Evolutionary conservation across 1,140 invertebrate genomes (phyloP), one percentile per base, ranked within the genome.

Genomic region (fruit fly (Drosophila melanogaster)): DNA sequence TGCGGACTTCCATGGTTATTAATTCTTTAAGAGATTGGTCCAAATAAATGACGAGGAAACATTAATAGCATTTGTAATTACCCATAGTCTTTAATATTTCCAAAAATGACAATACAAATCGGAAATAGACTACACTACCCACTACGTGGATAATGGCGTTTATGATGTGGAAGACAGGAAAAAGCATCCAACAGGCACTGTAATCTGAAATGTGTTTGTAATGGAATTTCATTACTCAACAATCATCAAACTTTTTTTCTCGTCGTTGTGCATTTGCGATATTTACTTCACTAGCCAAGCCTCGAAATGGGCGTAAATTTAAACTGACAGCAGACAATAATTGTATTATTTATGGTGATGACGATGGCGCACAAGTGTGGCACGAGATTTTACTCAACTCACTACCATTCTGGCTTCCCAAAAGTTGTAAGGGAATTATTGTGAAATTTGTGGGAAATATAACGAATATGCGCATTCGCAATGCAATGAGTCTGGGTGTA

Each of bases 271-370:
- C 61, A 35, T 80, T 84, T 85, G 61, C 62, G 79, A 85, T 86
- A 85, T 81, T 86, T 85, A 65, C 72, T 43, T 30, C 46, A 41
- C 59, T 35, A 37, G 53, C 26, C 22, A 37, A 15, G 30, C 65
- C 24, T 51, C 40, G 17, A 54, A 70, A 66, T 79, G 75, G 84
- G 76, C 79, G 79, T 67, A 84, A 84, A 89, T 84, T 89, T 73
- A 84, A 89, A 90, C 84, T 89, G 84, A 62, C 84, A 89, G 84
- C 73, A 69, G 69, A 80, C 71, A 84, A 84, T 89, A 89, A 89
- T 89, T 89, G 70, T 72, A 77, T 89, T 89, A 89, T 89, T 89
- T 89, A 89, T 89, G 84, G 58, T 89, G 85, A 89, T 89, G 84
- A 84, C 49, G 50, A 71, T 61, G 74, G 58, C 53, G 60, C 47